Evolutionary conservation across 2,888 invertebrate genomes (phyloP), one percentile per base, ranked within the genome.

Genomic region (Silvanus unidentatus): DNA sequence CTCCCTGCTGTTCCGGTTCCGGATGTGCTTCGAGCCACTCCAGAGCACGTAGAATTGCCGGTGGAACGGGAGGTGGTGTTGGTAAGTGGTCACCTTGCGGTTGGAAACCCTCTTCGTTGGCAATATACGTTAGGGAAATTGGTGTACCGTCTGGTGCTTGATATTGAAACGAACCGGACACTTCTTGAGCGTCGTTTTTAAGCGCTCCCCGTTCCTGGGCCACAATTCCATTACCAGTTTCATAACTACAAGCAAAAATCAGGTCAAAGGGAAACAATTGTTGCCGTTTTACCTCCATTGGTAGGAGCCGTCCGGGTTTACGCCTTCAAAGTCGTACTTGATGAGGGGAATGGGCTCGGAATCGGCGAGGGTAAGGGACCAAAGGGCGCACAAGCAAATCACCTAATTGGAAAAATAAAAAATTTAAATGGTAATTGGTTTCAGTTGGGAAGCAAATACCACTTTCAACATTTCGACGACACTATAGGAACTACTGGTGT

Each of bases 61-160:
- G 74, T 3, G 86, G 86, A 52, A 86, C 82, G 10, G 87, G 85
- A 9, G 86, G 86, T 4, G 87, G 84, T 9, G 86, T 86, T 6
- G 87, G 87, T 30, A 87, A 71, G 65, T 86, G 86, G 39, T 80
- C 83, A 38, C 86, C 86, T 68, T 76, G 76, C 8, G 84, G 80
- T 58, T 80, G 81, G 68, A 82, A 84, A 37, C 82, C 82, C 51
- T 83, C 81, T 58, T 84, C 84, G 54, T 84, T 82, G 10, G 84
- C 84, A 27, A 79, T 77, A 59, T 84, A 85, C 9, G 77, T 74
- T 16, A 40, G 43, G 42, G 30, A 41, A 28, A 81, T 73, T 15
- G 54, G 55, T 2, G 52, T 53, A 8, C 62, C 62, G 45, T 62
- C 59, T 6, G 50, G 50, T 5, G 58, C 51, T 10, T 54, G 57